Conservation (phyloP, 2,113 vertebrate genomes). For the Lichenostomus cassidix region DNA sequence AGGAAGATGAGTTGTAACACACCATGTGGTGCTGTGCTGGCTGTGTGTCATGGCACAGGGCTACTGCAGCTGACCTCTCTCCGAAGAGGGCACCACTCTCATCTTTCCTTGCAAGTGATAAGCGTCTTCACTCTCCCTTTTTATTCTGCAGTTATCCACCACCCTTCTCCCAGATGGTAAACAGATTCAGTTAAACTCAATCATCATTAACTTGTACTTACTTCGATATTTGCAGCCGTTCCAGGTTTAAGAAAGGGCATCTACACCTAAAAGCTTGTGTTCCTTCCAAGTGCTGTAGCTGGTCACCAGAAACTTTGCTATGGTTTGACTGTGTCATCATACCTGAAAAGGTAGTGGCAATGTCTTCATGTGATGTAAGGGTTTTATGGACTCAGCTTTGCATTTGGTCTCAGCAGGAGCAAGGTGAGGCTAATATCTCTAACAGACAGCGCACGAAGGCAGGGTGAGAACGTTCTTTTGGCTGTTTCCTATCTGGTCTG, state of each 20-base stretch:
- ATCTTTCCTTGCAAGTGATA: not conserved
- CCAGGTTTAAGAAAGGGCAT: not conserved
- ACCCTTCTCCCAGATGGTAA: not conserved
- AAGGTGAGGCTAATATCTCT: not conserved
- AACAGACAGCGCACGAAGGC: not conserved
- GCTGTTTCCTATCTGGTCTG: not conserved
- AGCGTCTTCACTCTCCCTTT: not conserved
- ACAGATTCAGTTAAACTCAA: not conserved
- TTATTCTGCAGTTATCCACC: not conserved
- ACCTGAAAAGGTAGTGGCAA: not conserved
- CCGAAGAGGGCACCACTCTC: rapidly evolving
- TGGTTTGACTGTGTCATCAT: not conserved
- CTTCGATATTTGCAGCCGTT: not conserved
- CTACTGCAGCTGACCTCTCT: not conserved
- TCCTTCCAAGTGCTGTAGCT: not conserved
- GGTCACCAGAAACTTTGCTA: not conserved
- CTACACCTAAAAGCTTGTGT: not conserved
- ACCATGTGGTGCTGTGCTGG: rapidly evolving
- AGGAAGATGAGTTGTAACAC: not conserved
- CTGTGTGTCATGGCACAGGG: rapidly evolving
- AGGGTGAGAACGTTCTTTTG: not conserved
- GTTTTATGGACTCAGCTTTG: not conserved
- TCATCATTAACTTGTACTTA: not conserved
- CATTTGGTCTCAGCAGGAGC: not conserved
- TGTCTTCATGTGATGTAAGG: not conserved